Base-by-base conservation (phyloP, 2,113 vertebrate species). In the Alligator sinensis region DNA sequence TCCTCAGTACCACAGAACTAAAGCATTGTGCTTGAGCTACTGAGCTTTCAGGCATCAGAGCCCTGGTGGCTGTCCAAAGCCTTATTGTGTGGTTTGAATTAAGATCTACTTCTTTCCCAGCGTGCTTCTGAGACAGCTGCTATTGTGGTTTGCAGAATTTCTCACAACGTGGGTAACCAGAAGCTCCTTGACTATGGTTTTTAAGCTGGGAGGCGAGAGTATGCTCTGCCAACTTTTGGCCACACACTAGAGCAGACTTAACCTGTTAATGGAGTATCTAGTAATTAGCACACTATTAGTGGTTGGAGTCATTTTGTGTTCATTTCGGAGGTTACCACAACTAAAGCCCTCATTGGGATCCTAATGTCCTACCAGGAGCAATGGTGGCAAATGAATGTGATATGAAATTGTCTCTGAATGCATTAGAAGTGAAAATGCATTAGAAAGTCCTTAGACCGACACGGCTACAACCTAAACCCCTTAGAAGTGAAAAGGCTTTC, bases 401-500 rank as follows among this genome's bases (percentile, higher is more conserved):
- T 0, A 1, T 19, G 80, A 58, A 74, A 2, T 62, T 60, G 11
- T 4, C 30, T 66, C 9, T 13, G 66, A 19, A 2, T 1, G 6
- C 2, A 0, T 13, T 21, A n/a, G 47, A 34, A 57, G 19, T 16
- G 34, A 34, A 34, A 34, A 34, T 34, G 34, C 34, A 34, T 34
- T 34, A 34, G 34, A 34, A 34, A 34, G 34, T 34, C 34, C 34
- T 34, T 34, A 34, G 34, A 34, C 34, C 34, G 4, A 34, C 34
- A 34, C 34, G 34, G 34, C 34, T 34, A 34, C 34, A 34, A 34
- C 34, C 34, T 34, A 34, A 34, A 34, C 34, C 34, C 34, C 34
- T 34, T 34, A 34, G 34, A 34, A 34, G 34, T 0, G 0, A 4
- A 2, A 1, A 0, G 4, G 10, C 25, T 24, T 74, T 61, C 54